phyloP scores from a whole-genome alignment of 1,140 invertebrate species.

The Caenorhabditis remanei region DNA sequence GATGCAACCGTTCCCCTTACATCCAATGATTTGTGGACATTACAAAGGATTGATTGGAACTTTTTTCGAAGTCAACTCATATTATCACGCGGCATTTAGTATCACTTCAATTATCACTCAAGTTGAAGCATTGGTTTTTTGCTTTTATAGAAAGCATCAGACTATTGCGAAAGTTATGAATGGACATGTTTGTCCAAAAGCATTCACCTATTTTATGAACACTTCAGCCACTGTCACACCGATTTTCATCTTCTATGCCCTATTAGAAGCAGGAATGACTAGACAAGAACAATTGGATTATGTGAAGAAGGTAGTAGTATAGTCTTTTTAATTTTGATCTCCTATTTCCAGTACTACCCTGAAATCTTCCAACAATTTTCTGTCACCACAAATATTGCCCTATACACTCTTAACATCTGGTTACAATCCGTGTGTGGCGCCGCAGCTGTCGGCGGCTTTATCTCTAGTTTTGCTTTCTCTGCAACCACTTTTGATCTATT shows the following conservation, averaged over 20 bases:
- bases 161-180: constrained; percentile 9
- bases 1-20: not conserved
- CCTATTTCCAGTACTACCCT: not conserved
- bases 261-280: not conserved
- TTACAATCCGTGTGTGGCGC: not conserved
- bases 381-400: not conserved
- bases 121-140: not conserved
- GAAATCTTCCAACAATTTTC: not conserved
- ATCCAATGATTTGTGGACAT: constrained; percentile 20
- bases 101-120: constrained; percentile 7
- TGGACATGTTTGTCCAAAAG: not conserved
- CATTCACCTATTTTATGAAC: not conserved
- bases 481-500: not conserved
- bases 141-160: constrained; percentile 24
- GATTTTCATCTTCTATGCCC: not conserved
- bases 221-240: not conserved
- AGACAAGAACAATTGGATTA: constrained; percentile 20
- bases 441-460: not conserved
- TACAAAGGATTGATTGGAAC: not conserved
- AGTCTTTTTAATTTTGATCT: not conserved
- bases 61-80: not conserved
- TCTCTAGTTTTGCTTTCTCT: not conserved
- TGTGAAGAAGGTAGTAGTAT: not conserved
- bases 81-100: constrained; percentile 13
- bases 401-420: constrained; percentile 8